Base-by-base conservation (phyloP, 2,113 vertebrate species). In the Paramisgurnus dabryanus region DNA sequence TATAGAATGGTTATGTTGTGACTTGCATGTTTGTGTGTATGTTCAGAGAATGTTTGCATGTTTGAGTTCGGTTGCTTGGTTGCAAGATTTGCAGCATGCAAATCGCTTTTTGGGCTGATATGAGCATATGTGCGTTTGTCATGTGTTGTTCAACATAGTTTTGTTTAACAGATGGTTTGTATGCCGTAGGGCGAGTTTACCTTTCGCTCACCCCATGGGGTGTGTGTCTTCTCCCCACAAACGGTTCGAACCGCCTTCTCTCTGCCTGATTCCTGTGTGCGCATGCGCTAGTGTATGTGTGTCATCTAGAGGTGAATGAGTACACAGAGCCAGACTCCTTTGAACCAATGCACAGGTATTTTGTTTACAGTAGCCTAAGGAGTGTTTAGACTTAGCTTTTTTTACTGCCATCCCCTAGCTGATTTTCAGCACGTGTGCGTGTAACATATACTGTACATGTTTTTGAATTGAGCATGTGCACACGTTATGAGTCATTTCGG, bases 121-220 rank as follows among this genome's bases (percentile, higher is more conserved):
- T 22, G 49, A 41, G 40, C 47, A 34, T 67, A 57, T 69, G 64
- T 49, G 49, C 65, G 27, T 40, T 40, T 60, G 27, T 66, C 7
- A 40, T 18, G 67, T 63, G 74, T 75, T 13, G 5, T 27, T 73
- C 40, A 39, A 9, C 9, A 55, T 68, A 75, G 57, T 58, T 83
- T 68, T 80, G 73, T 70, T 69, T 83, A 55, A 45, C 79, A 73
- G 78, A 13, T 81, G 86, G 85, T 87, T 84, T 87, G 83, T 87
- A 86, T 81, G 85, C 74, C 81, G 73, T 12, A 85, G 84, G 86
- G 57, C 84, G 84, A 61, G 64, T 70, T 92, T 85, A 90, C 90
- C 89, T 90, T 85, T 78, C 41, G 72, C 83, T 92, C 87, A 92
- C 90, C 90, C 87, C 86, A 83, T 86, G 78, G 73, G 91, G 87